Evolutionary conservation across 2,113 vertebrate species (phyloP).

Genomic region (Centropus bengalensis): DNA sequence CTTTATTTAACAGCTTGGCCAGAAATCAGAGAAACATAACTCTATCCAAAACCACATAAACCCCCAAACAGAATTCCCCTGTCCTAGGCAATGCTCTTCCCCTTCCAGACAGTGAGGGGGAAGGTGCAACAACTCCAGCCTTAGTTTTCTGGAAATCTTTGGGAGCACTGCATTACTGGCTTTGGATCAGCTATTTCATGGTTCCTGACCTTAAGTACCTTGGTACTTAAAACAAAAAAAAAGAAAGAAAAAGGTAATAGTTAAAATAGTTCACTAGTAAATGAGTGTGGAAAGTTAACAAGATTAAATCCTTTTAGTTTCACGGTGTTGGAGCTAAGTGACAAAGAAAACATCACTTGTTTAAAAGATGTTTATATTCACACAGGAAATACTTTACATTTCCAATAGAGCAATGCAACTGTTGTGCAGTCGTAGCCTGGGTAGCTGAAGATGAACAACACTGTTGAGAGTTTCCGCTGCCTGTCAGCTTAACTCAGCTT

Average conservation of each 20-base stretch:
- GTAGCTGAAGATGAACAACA: neutral
- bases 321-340: neutral
- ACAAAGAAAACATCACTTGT: neutral
- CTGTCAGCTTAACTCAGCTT: neutral
- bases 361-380: neutral
- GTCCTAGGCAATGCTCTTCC: neutral
- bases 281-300: neutral
- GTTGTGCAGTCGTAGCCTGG: neutral
- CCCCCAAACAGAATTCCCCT: neutral
- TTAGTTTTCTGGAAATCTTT: neutral
- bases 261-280: slow-evolving; percentile 6
- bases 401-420: neutral
- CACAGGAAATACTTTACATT: neutral
- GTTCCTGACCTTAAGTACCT: neutral
- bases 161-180: neutral
- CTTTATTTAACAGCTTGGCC: neutral
- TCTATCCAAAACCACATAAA: neutral
- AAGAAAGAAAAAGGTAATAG: neutral
- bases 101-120: neutral
- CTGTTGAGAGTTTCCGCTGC: neutral
- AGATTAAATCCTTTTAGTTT: neutral
- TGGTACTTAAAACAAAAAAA: neutral
- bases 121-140: neutral
- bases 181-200: neutral
- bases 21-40: neutral